Evolutionary conservation across 1,140 invertebrate species (phyloP).

Genomic region (Cecropterus lyciades): DNA sequence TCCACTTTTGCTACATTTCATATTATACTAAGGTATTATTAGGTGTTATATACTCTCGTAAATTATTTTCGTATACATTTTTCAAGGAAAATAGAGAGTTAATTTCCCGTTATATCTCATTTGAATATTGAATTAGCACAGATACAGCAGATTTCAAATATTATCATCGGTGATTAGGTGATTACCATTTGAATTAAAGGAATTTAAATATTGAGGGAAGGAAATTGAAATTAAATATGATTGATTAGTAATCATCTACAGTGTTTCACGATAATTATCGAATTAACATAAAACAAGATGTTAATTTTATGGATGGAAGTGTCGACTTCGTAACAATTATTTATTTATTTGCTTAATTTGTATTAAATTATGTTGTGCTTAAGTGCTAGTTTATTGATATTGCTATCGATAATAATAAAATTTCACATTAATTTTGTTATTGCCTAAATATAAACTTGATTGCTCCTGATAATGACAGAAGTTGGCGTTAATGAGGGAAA

Average conservation of each 20-base stretch:
- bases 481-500: no score
- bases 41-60: no score
- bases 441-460: no score
- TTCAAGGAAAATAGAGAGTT: no score
- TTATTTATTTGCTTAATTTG: neutral
- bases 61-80: no score
- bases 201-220: constrained; percentile 2
- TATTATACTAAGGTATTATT: no score
- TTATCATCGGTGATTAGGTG: neutral
- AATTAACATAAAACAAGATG: neutral
- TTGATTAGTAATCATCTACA: constrained; percentile 1
- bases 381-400: no score
- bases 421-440: no score
- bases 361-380: no score
- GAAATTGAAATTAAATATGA: constrained; percentile 19
- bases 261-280: neutral
- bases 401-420: no score
- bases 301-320: neutral
- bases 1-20: no score
- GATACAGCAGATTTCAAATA: neutral
- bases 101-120: constrained; percentile 1
- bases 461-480: no score
- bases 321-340: neutral
- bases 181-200: constrained; percentile 8
- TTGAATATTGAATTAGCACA: neutral